phyloP scores from a whole-genome alignment of 37 sponge, comb jelly and placozoan genomes.

The Axinella damicornis region DNA sequence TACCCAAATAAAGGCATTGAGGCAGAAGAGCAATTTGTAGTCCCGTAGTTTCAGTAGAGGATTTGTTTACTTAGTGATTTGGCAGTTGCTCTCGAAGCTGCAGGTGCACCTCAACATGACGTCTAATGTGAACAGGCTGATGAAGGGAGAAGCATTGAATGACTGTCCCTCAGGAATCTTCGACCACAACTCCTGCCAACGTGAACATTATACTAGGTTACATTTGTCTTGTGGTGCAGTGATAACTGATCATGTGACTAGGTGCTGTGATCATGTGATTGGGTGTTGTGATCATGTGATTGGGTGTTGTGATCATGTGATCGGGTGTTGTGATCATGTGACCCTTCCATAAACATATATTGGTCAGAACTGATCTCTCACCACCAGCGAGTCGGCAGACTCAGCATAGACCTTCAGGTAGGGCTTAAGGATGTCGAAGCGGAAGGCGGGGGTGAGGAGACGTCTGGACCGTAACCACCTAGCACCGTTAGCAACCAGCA shows the following conservation, averaged over 20 bases:
- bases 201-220: too few species aligned
- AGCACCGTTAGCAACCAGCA: conserved; percentile 73
- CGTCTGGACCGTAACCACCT: conserved; percentile 78
- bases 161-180: conserved; percentile 49
- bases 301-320: too few species aligned
- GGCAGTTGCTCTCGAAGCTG: conserved; percentile 85
- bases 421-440: conserved; percentile 82
- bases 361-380: too few species aligned
- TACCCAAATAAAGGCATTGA: too few species aligned
- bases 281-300: too few species aligned
- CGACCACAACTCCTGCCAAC: conserved; percentile 18
- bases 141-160: conserved; percentile 60
- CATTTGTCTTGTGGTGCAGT: too few species aligned
- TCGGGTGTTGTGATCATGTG: too few species aligned
- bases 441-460: conserved; percentile 90
- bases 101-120: conserved; percentile 87
- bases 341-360: too few species aligned
- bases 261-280: too few species aligned
- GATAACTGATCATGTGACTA: too few species aligned
- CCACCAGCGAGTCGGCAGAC: conserved; percentile 30
- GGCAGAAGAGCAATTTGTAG: too few species aligned
- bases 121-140: conserved; percentile 87
- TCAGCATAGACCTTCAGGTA: conserved; percentile 69
- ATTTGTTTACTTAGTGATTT: conserved; percentile 57
- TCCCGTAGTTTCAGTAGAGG: neutral